Percentiles rank a stretch among this genome's conserved stretches.
Evolutionary conservation across 1,140 invertebrate genomes (phyloP).

Genomic region (Hyles vespertilio): DNA sequence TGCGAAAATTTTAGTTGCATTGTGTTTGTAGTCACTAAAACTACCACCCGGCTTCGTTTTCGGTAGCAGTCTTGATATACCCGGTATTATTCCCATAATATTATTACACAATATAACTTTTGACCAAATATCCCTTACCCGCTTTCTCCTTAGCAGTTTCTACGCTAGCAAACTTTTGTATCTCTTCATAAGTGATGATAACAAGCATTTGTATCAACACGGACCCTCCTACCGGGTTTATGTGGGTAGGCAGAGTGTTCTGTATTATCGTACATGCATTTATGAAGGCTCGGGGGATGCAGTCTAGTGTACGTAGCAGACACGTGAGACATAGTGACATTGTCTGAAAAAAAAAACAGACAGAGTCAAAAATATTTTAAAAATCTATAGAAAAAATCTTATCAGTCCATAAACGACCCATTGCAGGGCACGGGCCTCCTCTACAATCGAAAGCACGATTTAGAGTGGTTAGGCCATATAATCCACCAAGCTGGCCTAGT

Average conservation of each 20-base stretch:
- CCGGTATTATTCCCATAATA: not conserved
- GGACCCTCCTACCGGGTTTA: constrained; percentile 80
- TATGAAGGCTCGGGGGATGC: constrained; percentile 76
- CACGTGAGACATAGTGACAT: constrained; percentile 84
- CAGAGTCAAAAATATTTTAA: too few relatives aligned
- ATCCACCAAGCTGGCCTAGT: too few relatives aligned
- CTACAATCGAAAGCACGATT: too few relatives aligned
- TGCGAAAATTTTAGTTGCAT: too few relatives aligned
- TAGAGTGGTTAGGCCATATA: too few relatives aligned
- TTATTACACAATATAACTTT: not conserved
- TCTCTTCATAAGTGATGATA: constrained; percentile 76
- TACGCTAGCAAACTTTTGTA: constrained; percentile 69
- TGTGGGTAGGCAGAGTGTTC: constrained; percentile 80
- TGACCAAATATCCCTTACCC: constrained; percentile 19
- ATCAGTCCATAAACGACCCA: too few relatives aligned
- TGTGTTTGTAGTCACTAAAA: too few relatives aligned
- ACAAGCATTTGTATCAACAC: constrained; percentile 82
- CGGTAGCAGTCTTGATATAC: too few relatives aligned
- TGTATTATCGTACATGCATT: constrained; percentile 77
- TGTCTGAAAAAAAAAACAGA: constrained; percentile 47
- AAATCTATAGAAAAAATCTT: constrained; percentile 17
- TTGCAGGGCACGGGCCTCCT: too few relatives aligned
- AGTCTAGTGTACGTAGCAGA: constrained; percentile 80
- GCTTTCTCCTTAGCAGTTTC: constrained; percentile 65
- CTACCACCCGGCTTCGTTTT: too few relatives aligned